Base-by-base conservation (phyloP, 30 jellyfish, hydroid and myxozoan species). In the Hydractinia echinata region DNA sequence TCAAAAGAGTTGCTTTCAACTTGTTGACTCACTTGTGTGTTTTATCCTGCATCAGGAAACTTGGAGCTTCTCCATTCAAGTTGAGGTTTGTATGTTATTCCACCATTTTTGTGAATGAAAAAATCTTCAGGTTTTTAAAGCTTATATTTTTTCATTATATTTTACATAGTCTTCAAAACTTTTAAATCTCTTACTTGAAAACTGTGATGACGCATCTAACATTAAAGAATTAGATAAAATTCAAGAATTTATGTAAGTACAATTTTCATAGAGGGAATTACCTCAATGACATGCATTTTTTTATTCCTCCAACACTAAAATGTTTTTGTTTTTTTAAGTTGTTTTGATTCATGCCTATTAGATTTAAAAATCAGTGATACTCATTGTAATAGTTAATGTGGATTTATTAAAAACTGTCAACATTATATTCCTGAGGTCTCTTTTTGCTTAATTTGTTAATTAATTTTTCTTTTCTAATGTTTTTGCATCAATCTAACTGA, bases 151-250 rank as follows among this genome's bases (percentile, higher is more conserved):
- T 20, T 71, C 60, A 71, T 71, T 71, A 6, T 58, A 11, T 71
- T 8, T 13, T 1, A 0, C 67, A n/a, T 77, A 77, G 85, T 44
- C 79, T 52, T 61, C 77, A 10, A 77, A 77, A 56, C 52, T 77
- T 5, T n/a, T 77, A 79, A 77, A 77, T 54, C 79, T 77, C 10
- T 54, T 77, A 1, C 81, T 77, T 5, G 85, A 77, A 77, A 77
- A 77, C 61, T 9, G 50, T 16, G 79, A 77, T 9, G 55, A 15
- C 16, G 4, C 13, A 54, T 30, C 81, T 19, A n/a, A 14, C 44
- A 7, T 19, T 1, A 30, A 6, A 11, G 9, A 48, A 9, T 13
- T 67, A 7, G n/a, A 30, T 7, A 11, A 71, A 50, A 19, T 30
- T 71, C 10, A 19, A 30, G 39, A 9, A 52, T 71, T 71, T 50